A percentile compares a stretch with the other conserved stretches of the same genome.
Conservation (phyloP, 2,797 vertebrate species). For the Artibeus lituratus region DNA sequence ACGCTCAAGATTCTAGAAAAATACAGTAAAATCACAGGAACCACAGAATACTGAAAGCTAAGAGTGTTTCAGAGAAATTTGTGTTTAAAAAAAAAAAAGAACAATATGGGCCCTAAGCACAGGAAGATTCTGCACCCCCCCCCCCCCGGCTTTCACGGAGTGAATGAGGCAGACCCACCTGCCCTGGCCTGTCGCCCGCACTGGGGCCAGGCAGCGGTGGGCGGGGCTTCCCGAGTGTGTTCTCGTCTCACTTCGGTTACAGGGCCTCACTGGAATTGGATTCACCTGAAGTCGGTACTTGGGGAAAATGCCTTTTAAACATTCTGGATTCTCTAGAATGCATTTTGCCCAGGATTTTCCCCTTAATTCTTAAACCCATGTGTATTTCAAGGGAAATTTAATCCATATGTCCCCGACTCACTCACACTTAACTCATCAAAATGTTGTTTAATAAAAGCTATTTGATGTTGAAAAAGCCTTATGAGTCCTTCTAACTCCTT, state of each 20-base stretch:
- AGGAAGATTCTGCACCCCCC: no score
- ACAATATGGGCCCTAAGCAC: no score
- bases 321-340: conserved; percentile 59
- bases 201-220: not conserved
- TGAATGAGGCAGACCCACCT: no score
- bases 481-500: conserved; percentile 63
- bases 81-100: not conserved
- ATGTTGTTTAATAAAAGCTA: conserved; percentile 74
- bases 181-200: no score
- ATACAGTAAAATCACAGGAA: not conserved
- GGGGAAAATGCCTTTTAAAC: conserved; percentile 19
- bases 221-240: not conserved
- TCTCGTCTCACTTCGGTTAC: conserved; percentile 54
- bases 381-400: conserved; percentile 77
- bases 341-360: conserved; percentile 52
- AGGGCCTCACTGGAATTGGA: conserved; percentile 21
- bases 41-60: not conserved
- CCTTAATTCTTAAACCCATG: conserved; percentile 72
- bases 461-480: conserved; percentile 75
- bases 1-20: not conserved
- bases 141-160: no score
- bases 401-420: conserved; percentile 76
- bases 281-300: conserved; percentile 34
- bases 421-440: conserved; percentile 79
- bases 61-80: not conserved